These are phyloP conservation scores for Chiroxiphia lanceolata DNA, from an alignment of 2,797 vertebrate genomes.

Conservation along the genomic window DNA sequence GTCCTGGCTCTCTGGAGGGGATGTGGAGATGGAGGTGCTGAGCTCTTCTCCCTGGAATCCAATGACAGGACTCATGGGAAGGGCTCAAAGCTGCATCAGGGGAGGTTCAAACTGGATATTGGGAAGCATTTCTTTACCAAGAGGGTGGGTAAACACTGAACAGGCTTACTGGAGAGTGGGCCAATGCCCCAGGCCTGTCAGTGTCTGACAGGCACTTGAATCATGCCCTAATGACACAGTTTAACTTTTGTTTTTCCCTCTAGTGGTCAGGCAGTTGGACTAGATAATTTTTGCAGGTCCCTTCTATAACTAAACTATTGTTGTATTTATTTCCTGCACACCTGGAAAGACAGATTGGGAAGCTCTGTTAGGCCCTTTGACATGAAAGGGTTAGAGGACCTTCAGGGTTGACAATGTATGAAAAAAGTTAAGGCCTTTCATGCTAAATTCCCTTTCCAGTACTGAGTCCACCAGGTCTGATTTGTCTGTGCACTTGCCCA, in stretches of 20 bases:
- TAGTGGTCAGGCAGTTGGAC: not conserved
- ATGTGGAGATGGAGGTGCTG: not conserved
- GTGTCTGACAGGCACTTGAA: not conserved
- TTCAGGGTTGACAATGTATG: not conserved
- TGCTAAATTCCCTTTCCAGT: not conserved
- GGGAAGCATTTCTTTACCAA: not conserved
- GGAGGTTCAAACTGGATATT: too few relatives aligned
- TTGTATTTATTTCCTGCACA: not conserved
- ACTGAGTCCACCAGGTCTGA: not conserved
- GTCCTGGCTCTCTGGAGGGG: not conserved
- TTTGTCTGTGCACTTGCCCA: not conserved
- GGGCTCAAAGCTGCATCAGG: not conserved
- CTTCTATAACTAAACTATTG: not conserved
- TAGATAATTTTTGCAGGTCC: not conserved
- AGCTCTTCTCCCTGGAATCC: not conserved
- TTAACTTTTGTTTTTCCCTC: not conserved
- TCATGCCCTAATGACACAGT: not conserved
- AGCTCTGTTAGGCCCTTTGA: not conserved
- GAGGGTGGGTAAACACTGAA: too few relatives aligned
- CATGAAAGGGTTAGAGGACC: too few relatives aligned
- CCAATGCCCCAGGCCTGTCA: fast-evolving
- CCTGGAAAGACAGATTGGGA: not conserved
- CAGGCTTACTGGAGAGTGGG: not conserved
- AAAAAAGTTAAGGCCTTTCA: not conserved
- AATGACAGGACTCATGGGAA: not conserved